Base-by-base conservation (phyloP, 2,888 invertebrate genomes). In the Tenthredo amoena region DNA sequence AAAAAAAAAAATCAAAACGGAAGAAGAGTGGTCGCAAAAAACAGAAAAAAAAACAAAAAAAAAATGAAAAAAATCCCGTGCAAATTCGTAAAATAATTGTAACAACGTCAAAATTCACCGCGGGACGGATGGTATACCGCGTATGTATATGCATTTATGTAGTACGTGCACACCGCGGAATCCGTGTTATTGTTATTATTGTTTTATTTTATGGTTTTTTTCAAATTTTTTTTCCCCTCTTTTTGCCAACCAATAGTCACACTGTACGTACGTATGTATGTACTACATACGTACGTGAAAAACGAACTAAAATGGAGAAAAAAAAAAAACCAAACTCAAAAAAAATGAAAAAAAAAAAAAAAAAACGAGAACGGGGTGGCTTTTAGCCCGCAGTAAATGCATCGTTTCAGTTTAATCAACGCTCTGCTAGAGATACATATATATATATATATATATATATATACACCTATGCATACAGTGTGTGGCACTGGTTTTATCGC, bases 371-470 rank as follows among this genome's bases (percentile, higher is more conserved):
- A 37, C 10, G 18, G 79, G 55, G 31, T 50, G 79, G 55, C 79
- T 79, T 79, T 79, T 79, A 79, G 79, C 50, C 79, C n/a, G n/a
- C 9, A 37, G 34, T 58, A 40, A 81, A 62, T 62, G 81, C 81
- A 58, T 58, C 58, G 81, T 81, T 81, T 81, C 40, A 40, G 81
- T 58, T 81, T 81, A 81, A 81, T 81, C 81, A 81, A 62, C 40
- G 34, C 71, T 72, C 71, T 10, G 58, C 79, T 47, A 37, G 55
- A 37, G 77, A 55, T 55, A 50, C 77, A 0, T 40, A 12, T 74
- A 6, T 74, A 34, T 43, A 15, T 26, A 62, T 21, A 21, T 62
- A n/a, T n/a, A n/a, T n/a, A 55, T 55, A 50, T 55, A 0, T 40
- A 12, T 74, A 6, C 43, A 34, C 43, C 1, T 26, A 1, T 26